Evolutionary conservation across 2,113 vertebrate genomes (phyloP).

Genomic region (Nettapus auritus): DNA sequence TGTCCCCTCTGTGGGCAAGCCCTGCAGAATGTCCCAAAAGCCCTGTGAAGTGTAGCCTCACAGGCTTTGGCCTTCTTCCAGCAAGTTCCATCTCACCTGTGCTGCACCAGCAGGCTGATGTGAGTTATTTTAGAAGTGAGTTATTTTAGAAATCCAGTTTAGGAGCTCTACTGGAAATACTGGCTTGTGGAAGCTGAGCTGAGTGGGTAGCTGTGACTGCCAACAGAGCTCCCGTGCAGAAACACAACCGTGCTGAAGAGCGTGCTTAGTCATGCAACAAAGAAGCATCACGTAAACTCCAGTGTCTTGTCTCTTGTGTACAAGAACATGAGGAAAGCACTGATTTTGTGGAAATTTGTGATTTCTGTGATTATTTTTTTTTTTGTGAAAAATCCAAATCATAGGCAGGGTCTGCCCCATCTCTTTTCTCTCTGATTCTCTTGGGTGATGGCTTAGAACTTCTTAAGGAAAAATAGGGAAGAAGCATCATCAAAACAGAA

Average conservation of each 20-base stretch:
- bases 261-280: not conserved
- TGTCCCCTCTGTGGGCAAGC: not conserved
- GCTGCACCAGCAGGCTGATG: not conserved
- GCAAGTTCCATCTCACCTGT: not conserved
- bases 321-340: not conserved
- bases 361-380: too few relatives aligned
- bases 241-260: not conserved
- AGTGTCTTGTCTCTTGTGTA: not conserved
- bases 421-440: not conserved
- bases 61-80: not conserved
- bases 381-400: too few relatives aligned
- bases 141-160: not conserved
- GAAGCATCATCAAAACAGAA: not conserved
- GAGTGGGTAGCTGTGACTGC: not conserved
- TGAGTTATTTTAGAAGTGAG: too few relatives aligned
- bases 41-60: accelerated
- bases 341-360: not conserved
- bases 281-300: not conserved
- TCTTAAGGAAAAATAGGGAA: not conserved
- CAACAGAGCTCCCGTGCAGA: not conserved
- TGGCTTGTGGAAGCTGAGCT: not conserved
- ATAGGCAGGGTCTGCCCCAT: not conserved
- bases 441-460: not conserved
- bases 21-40: not conserved
- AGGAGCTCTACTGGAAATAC: not conserved